These are phyloP conservation scores for Brenthis daphne DNA, from an alignment of 2,888 invertebrate species.

Conservation along the genomic window DNA sequence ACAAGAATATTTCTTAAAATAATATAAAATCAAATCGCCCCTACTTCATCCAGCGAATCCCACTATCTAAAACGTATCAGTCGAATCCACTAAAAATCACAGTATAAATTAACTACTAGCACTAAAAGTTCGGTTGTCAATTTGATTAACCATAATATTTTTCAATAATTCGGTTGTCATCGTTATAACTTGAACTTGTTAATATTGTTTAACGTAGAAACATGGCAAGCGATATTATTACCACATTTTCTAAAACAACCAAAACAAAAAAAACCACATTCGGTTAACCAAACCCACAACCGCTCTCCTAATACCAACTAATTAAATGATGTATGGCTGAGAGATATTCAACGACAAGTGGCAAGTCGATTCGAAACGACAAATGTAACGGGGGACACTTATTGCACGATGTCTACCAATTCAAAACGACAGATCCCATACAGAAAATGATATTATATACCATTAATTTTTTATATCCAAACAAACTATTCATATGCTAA, in stretches of 20 bases:
- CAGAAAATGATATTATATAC: conserved; percentile 74
- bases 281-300: neutral
- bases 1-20: conserved; percentile 42
- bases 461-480: conserved; percentile 57
- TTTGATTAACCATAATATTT: conserved; percentile 5
- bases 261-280: neutral
- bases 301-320: neutral
- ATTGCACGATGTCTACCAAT: conserved; percentile 60
- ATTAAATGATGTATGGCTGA: conserved; percentile 48
- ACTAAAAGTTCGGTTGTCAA: neutral
- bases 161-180: neutral
- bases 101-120: conserved; percentile 52
- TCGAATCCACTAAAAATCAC: conserved; percentile 60
- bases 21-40: conserved; percentile 31
- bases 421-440: conserved; percentile 47
- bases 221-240: neutral
- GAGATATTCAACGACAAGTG: conserved; percentile 19
- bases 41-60: conserved; percentile 51
- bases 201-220: no score
- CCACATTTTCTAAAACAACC: neutral
- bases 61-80: conserved; percentile 60
- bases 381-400: conserved; percentile 32
- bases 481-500: conserved; percentile 34
- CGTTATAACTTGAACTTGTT: no score
- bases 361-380: conserved; percentile 28